Evolutionary conservation across 2,888 invertebrate genomes (phyloP).

Genomic region (Tenthredo scrophulariae): DNA sequence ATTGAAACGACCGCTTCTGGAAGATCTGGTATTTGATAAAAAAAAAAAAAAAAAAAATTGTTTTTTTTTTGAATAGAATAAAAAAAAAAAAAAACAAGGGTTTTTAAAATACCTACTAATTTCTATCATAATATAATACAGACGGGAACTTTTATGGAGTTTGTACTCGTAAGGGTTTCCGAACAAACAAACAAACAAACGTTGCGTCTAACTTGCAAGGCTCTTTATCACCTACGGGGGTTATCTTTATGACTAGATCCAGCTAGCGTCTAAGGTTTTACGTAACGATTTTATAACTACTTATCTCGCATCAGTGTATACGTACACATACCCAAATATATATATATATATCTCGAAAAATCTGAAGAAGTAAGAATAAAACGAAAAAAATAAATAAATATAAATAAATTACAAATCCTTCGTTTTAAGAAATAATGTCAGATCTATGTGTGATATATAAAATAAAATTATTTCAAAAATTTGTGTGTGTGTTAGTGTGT

Average conservation of each 20-base stretch:
- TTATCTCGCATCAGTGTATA: not conserved
- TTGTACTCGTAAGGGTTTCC: too few species aligned
- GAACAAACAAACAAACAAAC: constrained; percentile 6
- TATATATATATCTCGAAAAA: not conserved
- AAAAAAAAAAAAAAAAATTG: too few species aligned
- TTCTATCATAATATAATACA: not conserved
- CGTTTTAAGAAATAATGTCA: too few species aligned
- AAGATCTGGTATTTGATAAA: not conserved
- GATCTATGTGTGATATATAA: too few species aligned
- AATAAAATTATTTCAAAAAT: too few species aligned
- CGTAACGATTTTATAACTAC: constrained; percentile 10
- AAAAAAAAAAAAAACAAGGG: not conserved
- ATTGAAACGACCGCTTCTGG: too few species aligned
- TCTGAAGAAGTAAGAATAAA: too few species aligned
- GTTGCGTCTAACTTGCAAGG: not conserved
- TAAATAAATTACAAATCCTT: not conserved
- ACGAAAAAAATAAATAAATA: not conserved
- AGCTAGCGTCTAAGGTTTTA: constrained; percentile 2
- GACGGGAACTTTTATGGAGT: not conserved
- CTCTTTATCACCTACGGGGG: not conserved
- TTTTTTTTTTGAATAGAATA: not conserved
- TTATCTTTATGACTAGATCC: constrained; percentile 45
- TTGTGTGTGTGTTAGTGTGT: too few species aligned
- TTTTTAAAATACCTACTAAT: not conserved
- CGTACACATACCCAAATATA: not conserved